Evolutionary conservation across 2,888 invertebrate species (phyloP), one percentile per base, ranked within the genome.

Genomic region (Aplocera efformata): DNA sequence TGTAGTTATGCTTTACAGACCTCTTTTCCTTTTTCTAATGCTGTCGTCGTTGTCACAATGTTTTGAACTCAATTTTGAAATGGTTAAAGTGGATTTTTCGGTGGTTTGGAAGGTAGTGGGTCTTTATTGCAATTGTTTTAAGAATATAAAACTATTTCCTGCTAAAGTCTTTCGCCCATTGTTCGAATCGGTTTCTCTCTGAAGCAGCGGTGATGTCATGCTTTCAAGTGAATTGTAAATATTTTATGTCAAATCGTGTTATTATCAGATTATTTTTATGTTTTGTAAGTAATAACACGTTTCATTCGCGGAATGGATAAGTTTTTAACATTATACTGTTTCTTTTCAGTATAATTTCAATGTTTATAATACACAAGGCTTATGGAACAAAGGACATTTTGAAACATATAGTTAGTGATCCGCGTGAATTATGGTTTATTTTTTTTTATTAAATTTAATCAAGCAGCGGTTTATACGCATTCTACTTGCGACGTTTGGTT

Each of bases 141-240:
- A 76, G 77, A 78, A 79, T 80, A 81, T 79, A 71, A 33, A 80
- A 83, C 78, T 79, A 83, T 84, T 83, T 84, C 84, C 83, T 84
- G 83, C 76, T 75, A 76, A 74, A 67, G 61, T 76, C 72, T 79
- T 77, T 78, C 71, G 73, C 63, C 70, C 73, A 78, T 79, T 79
- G 77, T 73, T 53, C 53, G 24, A 36, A 30, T 72, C 69, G 67
- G 67, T 75, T 71, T 79, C 71, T 76, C 65, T 77, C 70, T 74
- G 67, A 67, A 69, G 56, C 53, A 53, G 39, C 51, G 69, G 60
- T 84, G 82, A 81, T 78, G 79, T 83, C 83, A 81, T 30, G 9
- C 9, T 36, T 53, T 72, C 68, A 63, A 72, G 58, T 47, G 67
- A 72, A 71, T 71, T 62, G 51, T 67, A 65, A 62, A 65, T 58